Conservation (phyloP, 2,888 invertebrate genomes). For the Campoplex nolae region DNA sequence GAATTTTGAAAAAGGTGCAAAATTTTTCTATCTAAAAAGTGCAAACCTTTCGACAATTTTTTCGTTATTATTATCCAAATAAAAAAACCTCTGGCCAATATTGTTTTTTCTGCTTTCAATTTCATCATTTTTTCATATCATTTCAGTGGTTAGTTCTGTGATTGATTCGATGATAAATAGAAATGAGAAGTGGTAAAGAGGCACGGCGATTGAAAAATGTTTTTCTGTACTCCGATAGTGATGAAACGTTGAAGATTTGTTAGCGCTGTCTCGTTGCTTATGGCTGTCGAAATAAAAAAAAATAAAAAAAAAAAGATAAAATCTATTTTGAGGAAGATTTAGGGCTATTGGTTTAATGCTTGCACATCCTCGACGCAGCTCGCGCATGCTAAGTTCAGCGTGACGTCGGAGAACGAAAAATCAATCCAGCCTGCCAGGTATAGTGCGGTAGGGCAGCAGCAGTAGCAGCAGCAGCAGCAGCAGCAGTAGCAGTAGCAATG, state of each 20-base stretch:
- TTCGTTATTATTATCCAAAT: not conserved
- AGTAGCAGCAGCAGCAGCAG: conserved; percentile 29
- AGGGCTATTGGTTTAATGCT: conserved; percentile 50
- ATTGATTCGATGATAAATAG: not conserved
- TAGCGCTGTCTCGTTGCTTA: not conserved
- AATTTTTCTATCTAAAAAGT: not conserved
- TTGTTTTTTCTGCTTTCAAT: not conserved
- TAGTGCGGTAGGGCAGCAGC: conserved; percentile 72
- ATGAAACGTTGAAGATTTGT: not conserved
- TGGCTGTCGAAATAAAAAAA: not conserved
- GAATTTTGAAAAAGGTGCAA: not conserved
- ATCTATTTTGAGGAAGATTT: conserved; percentile 40
- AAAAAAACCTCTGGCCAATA: not conserved
- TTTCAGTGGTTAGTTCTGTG: not conserved
- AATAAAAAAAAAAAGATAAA: conserved; percentile 18
- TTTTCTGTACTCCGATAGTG: not conserved
- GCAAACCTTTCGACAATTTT: not conserved
- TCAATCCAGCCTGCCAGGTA: conserved; percentile 78
- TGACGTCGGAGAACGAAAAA: conserved; percentile 80
- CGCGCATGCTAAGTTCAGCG: conserved; percentile 77
- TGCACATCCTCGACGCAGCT: conserved; percentile 63
- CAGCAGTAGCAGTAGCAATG: conserved; percentile 57
- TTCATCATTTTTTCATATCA: not conserved
- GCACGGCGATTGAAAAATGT: not conserved
- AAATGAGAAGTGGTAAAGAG: conserved; percentile 13